phyloP scores from a whole-genome alignment of 2,113 vertebrate genomes.

The Microcebus tavaratra region DNA sequence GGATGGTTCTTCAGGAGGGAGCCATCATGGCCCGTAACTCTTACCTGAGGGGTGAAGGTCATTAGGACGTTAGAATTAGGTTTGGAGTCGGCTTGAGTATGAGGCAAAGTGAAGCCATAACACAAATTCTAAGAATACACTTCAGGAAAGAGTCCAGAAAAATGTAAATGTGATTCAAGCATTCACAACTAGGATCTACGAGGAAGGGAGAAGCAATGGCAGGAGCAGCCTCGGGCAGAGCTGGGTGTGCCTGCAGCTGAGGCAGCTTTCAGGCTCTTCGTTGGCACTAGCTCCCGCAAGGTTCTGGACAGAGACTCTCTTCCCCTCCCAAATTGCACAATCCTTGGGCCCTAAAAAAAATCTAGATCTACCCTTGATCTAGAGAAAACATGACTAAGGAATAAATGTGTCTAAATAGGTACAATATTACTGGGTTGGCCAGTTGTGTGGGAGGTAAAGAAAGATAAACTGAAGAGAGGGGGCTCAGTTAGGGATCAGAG shows the following conservation, averaged over 20 bases:
- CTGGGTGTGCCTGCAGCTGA: neutral
- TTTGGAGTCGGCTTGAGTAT: neutral
- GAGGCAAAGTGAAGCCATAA: neutral
- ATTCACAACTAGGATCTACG: neutral
- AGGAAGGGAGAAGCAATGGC: neutral
- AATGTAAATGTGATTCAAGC: neutral
- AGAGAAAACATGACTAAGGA: neutral
- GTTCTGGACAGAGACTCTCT: neutral
- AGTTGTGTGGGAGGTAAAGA: neutral
- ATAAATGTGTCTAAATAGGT: neutral
- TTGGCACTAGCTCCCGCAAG: neutral
- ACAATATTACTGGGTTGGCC: neutral
- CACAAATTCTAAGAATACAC: slow-evolving; percentile 4
- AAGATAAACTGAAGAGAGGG: neutral
- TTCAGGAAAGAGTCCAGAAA: neutral
- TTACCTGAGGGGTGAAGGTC: slow-evolving; percentile 31
- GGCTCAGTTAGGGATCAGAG: neutral
- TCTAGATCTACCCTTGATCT: neutral
- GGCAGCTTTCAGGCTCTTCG: neutral
- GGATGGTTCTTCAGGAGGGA: slow-evolving; percentile 16
- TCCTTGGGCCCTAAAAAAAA: neutral
- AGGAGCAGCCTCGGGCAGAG: neutral
- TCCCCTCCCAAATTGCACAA: neutral
- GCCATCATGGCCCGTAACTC: neutral
- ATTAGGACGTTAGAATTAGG: neutral